Conservation (phyloP, 2,113 vertebrate genomes). For the Seriola dumerili region DNA sequence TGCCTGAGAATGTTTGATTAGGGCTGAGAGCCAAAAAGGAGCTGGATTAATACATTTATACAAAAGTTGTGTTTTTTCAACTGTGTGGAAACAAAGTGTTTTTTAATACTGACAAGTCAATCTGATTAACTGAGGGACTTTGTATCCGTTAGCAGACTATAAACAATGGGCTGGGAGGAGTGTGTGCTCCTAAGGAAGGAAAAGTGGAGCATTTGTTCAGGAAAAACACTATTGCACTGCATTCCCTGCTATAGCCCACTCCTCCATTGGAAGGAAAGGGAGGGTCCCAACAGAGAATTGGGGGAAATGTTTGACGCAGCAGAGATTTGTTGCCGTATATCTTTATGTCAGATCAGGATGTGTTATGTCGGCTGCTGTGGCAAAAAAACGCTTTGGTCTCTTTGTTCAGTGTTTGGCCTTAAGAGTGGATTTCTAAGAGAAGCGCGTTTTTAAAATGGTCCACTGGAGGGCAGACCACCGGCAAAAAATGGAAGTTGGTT, state of each 20-base stretch:
- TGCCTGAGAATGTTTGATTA: slow-evolving; percentile 37
- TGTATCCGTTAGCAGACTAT: slow-evolving; percentile 56
- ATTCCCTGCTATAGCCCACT: slow-evolving; percentile 36
- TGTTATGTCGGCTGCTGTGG: slow-evolving; percentile 16
- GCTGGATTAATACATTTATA: slow-evolving; percentile 54
- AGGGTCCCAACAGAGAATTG: slow-evolving; percentile 73
- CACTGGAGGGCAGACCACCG: slow-evolving; percentile 68
- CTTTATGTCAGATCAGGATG: slow-evolving; percentile 51
- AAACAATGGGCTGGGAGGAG: slow-evolving; percentile 71
- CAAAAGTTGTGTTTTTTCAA: slow-evolving; percentile 54
- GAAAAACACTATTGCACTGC: slow-evolving; percentile 58
- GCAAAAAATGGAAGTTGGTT: slow-evolving; percentile 41
- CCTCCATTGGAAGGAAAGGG: slow-evolving; percentile 80
- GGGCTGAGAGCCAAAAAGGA: slow-evolving; percentile 28
- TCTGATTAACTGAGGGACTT: slow-evolving; percentile 71
- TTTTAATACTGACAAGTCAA: slow-evolving; percentile 57
- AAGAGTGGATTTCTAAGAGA: not conserved
- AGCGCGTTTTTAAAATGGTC: slow-evolving; percentile 41
- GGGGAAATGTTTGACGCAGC: slow-evolving; percentile 70
- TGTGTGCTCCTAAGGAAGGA: slow-evolving; percentile 76
- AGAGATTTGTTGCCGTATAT: slow-evolving; percentile 37
- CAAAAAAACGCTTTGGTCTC: slow-evolving; percentile 18
- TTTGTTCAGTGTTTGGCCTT: not conserved
- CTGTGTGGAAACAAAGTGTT: slow-evolving; percentile 52
- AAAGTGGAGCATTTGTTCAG: slow-evolving; percentile 75